Conservation (phyloP, 2,888 invertebrate genomes). For the Zeuzera pyrina region DNA sequence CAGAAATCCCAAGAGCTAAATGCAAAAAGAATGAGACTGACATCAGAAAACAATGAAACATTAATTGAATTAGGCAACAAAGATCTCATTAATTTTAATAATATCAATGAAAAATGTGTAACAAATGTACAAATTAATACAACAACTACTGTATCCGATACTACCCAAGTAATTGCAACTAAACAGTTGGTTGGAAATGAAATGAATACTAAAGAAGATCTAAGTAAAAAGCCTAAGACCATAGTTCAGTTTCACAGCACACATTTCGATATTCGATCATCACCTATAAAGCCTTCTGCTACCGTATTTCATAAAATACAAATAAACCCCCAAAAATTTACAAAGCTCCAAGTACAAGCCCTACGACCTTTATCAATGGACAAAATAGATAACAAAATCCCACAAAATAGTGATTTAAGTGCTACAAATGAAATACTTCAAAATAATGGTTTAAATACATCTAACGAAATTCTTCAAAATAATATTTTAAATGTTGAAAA, state of each 20-base stretch:
- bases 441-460: no score
- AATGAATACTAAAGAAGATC: conserved; percentile 7
- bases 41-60: conserved; percentile 32
- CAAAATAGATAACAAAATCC: conserved; percentile 1
- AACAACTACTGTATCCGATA: conserved; percentile 8
- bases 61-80: conserved; percentile 39
- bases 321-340: conserved; percentile 50
- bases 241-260: conserved; percentile 50
- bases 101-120: conserved; percentile 14
- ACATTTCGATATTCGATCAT: conserved; percentile 61
- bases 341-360: conserved; percentile 45
- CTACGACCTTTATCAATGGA: conserved; percentile 41
- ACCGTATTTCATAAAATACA: conserved; percentile 57
- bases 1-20: conserved; percentile 26
- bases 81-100: background rate
- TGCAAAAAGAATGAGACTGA: conserved; percentile 43
- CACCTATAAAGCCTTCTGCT: conserved; percentile 57
- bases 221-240: conserved; percentile 21
- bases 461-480: no score
- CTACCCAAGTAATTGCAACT: conserved; percentile 9
- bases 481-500: conserved; percentile 1
- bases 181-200: conserved; percentile 2
- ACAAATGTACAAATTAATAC: conserved; percentile 7
- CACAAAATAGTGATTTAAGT: no score
- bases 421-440: no score